Evolutionary conservation across 2,113 vertebrate species (phyloP).

Genomic region (Passer domesticus): DNA sequence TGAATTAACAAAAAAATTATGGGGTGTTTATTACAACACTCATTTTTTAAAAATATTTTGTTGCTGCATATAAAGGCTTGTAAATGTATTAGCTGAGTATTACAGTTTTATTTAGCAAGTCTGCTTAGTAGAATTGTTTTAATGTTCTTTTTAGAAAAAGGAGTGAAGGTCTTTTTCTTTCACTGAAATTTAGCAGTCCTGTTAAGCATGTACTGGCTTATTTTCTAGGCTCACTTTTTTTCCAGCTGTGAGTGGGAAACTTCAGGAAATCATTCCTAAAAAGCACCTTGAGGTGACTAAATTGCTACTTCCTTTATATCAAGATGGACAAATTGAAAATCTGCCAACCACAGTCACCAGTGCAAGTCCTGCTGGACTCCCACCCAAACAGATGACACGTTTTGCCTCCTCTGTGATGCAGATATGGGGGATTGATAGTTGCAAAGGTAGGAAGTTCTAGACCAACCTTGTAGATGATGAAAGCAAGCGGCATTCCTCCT

Average conservation of each 20-base stretch:
- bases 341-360: constrained; percentile 46
- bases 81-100: constrained; percentile 1
- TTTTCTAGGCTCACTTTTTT: constrained; percentile 70
- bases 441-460: constrained; percentile 61
- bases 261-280: constrained; percentile 62
- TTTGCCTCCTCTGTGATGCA: constrained; percentile 55
- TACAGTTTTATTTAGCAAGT: constrained; percentile 9
- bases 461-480: constrained; percentile 37
- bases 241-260: constrained; percentile 54
- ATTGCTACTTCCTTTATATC: constrained; percentile 56
- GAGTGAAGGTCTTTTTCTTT: constrained; percentile 36
- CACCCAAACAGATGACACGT: constrained; percentile 47
- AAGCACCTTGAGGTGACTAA: constrained; percentile 60
- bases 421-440: constrained; percentile 52
- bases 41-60: neutral
- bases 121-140: constrained; percentile 7
- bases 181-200: constrained; percentile 33
- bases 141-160: constrained; percentile 23
- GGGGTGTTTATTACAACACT: neutral
- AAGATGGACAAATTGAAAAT: constrained; percentile 64
- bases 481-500: constrained; percentile 21
- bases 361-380: constrained; percentile 60
- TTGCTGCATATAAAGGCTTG: neutral
- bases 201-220: constrained; percentile 57
- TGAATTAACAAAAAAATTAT: neutral